These are phyloP conservation scores for Drosophila nasuta DNA, from an alignment of 1,140 invertebrate species.

Conservation along the genomic window DNA sequence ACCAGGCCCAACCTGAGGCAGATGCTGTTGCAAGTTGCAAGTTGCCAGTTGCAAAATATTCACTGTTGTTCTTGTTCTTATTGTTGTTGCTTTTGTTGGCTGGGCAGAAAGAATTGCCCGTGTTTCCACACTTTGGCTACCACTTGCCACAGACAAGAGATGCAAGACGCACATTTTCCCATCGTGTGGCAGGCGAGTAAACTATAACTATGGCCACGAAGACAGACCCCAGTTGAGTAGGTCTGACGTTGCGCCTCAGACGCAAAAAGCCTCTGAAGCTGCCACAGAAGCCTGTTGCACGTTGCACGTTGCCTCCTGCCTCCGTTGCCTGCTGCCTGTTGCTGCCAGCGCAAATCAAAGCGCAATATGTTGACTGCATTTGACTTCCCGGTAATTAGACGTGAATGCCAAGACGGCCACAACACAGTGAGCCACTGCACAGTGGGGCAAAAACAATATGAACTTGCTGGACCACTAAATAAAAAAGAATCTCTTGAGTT, in stretches of 20 bases:
- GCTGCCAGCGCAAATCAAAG: constrained; percentile 79
- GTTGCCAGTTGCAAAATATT: neutral
- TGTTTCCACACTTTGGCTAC: constrained; percentile 81
- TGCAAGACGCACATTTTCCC: constrained; percentile 72
- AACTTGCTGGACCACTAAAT: neutral
- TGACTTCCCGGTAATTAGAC: constrained; percentile 83
- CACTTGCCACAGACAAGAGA: constrained; percentile 60
- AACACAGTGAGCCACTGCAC: constrained; percentile 20
- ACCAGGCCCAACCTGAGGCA: constrained; percentile 39
- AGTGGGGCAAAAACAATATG: constrained; percentile 6
- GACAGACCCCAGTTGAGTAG: constrained; percentile 38
- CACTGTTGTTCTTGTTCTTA: neutral
- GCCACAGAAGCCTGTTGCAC: constrained; percentile 30
- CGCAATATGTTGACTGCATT: constrained; percentile 82
- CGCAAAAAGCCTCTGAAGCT: neutral
- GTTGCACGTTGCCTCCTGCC: neutral
- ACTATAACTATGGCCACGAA: constrained; percentile 68
- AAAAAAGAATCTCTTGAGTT: no score
- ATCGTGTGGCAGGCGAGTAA: constrained; percentile 67
- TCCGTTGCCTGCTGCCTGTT: constrained; percentile 33
- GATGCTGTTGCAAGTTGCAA: constrained; percentile 9
- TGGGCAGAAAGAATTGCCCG: constrained; percentile 55
- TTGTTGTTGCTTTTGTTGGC: neutral
- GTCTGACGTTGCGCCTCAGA: constrained; percentile 20
- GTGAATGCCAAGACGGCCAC: constrained; percentile 63